A percentile compares a stretch with the other conserved stretches of the same genome.
These are phyloP conservation scores for Gasteruption jaculator DNA, from an alignment of 2,888 invertebrate genomes.

Conservation along the genomic window DNA sequence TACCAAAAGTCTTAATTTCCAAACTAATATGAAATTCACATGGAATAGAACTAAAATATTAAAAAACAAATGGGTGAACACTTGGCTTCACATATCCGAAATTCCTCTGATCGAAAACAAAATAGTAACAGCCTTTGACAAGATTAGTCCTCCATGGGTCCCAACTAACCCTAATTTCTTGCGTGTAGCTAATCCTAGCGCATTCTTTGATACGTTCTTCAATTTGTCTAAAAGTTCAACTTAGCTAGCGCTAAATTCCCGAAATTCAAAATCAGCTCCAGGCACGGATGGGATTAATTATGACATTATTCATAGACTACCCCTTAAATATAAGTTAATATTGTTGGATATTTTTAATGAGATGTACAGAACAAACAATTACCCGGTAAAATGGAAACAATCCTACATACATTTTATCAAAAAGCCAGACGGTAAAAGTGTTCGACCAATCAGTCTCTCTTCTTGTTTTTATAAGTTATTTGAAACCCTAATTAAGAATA, in stretches of 20 bases:
- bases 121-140: background rate
- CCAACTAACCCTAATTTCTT: background rate
- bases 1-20: background rate
- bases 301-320: background rate
- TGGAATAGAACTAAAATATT: slow-evolving; percentile 9
- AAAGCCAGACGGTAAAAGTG: slow-evolving; percentile 1
- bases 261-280: slow-evolving; percentile 8
- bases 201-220: background rate
- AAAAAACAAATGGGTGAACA: slow-evolving; percentile 7
- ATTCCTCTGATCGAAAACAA: background rate
- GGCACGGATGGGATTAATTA: slow-evolving; percentile 7
- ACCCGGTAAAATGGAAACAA: slow-evolving; percentile 5
- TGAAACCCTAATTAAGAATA: slow-evolving; percentile 10
- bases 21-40: background rate
- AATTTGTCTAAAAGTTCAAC: no score
- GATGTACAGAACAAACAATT: background rate
- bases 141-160: slow-evolving; percentile 7
- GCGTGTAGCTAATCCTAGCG: background rate
- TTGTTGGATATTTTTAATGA: slow-evolving; percentile 12
- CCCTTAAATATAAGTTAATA: slow-evolving; percentile 2
- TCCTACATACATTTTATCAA: slow-evolving; percentile 7
- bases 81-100: no score
- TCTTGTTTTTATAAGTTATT: slow-evolving; percentile 11
- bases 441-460: slow-evolving; percentile 9
- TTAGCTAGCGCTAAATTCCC: background rate